Evolutionary conservation across 2,797 vertebrate species (phyloP).

Genomic region (Eulemur albifrons): DNA sequence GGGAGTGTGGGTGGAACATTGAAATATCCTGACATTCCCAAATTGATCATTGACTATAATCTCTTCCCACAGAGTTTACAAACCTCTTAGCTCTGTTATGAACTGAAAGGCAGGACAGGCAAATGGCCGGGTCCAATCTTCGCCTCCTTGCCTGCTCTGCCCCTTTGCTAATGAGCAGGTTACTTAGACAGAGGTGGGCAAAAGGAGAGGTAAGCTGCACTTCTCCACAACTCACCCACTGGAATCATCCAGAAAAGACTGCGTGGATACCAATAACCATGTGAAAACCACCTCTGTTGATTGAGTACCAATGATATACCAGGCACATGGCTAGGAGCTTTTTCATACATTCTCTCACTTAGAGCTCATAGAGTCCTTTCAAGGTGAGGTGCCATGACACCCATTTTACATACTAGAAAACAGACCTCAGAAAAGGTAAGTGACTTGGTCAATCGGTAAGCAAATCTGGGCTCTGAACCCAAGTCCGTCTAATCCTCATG

Average conservation of each 20-base stretch:
- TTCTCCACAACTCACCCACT: not conserved
- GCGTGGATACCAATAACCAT: too few species aligned
- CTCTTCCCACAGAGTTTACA: not conserved
- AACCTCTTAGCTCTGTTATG: not conserved
- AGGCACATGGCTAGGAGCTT: not conserved
- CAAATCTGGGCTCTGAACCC: not conserved
- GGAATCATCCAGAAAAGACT: not conserved
- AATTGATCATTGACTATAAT: not conserved
- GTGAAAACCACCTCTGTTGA: not conserved
- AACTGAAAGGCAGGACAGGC: not conserved
- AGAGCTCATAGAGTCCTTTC: not conserved
- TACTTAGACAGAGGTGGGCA: not conserved
- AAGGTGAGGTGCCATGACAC: not conserved
- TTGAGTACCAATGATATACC: not conserved
- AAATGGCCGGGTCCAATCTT: not conserved
- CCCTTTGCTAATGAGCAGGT: not conserved
- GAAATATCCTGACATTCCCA: not conserved
- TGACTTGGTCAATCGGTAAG: not conserved
- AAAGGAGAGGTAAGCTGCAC: not conserved
- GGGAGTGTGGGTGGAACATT: not conserved
- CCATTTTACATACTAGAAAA: not conserved
- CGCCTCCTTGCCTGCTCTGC: not conserved
- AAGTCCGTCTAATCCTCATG: not conserved
- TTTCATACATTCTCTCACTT: not conserved
- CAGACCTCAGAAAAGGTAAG: not conserved